phyloP scores from a whole-genome alignment of 2,888 invertebrate genomes.

The Sinhomidia bicolor region DNA sequence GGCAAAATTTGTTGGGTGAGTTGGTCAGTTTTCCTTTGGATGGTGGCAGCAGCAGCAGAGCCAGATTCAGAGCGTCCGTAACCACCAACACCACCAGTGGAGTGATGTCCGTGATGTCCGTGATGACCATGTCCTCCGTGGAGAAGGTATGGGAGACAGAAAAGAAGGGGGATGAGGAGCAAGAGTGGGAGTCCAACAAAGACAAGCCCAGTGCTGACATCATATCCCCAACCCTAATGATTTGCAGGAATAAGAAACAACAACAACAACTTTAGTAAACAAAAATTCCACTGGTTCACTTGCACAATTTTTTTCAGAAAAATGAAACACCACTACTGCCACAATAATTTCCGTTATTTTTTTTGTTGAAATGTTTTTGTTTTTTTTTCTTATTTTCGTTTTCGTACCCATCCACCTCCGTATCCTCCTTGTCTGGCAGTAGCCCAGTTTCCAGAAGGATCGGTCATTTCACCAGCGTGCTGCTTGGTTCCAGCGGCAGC shows the following conservation, averaged over 20 bases:
- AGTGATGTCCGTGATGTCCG: slow-evolving; percentile 38
- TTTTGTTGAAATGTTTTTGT: not conserved
- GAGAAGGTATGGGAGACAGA: slow-evolving; percentile 72
- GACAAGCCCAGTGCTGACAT: slow-evolving; percentile 68
- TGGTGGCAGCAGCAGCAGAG: slow-evolving; percentile 64
- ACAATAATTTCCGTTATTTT: too few relatives aligned
- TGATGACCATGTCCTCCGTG: slow-evolving; percentile 51
- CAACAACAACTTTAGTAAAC: too few relatives aligned
- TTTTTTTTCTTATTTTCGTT: not conserved
- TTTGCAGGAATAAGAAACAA: not conserved
- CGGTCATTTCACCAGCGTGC: slow-evolving; percentile 54
- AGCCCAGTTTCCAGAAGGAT: slow-evolving; percentile 72
- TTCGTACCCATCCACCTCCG: slow-evolving; percentile 70
- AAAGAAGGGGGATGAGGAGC: slow-evolving; percentile 71
- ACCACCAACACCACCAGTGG: slow-evolving; percentile 54
- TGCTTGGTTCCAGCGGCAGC: slow-evolving; percentile 73
- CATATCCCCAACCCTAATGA: slow-evolving; percentile 71
- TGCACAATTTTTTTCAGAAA: not conserved
- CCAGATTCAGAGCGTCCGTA: slow-evolving; percentile 64
- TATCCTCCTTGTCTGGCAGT: slow-evolving; percentile 53
- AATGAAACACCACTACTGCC: not conserved
- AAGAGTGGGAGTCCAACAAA: slow-evolving; percentile 73
- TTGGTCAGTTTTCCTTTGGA: slow-evolving; percentile 76
- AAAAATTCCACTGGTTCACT: not conserved
- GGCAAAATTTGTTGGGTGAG: slow-evolving; percentile 76